A percentile compares a stretch with the other conserved stretches of the same genome.
Conservation (phyloP, 35 echinoderm and acorn worm species). For the Holothuria glaberrima region DNA sequence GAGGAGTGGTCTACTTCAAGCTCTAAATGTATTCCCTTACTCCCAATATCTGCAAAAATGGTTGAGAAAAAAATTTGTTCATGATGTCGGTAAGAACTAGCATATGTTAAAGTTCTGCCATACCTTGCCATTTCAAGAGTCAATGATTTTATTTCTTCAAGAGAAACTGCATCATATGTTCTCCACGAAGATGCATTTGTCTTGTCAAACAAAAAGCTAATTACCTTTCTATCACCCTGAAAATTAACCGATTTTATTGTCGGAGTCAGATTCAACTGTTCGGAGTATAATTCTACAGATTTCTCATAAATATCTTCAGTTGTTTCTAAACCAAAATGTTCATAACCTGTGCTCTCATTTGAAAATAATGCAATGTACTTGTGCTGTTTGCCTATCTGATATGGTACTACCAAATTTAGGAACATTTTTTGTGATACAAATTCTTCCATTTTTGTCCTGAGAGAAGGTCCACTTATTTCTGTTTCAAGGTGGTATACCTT, state of each 20-base stretch:
- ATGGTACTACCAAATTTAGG: slow-evolving; percentile 69
- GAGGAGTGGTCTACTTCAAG: slow-evolving; percentile 5
- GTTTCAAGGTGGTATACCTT: slow-evolving; percentile 5
- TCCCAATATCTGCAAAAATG: slow-evolving; percentile 64
- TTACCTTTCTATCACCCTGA: slow-evolving; percentile 46
- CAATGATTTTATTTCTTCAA: slow-evolving; percentile 61
- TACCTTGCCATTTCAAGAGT: slow-evolving; percentile 65
- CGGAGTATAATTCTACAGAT: slow-evolving; percentile 24
- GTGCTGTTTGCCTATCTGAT: neutral
- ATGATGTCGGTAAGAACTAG: slow-evolving; percentile 65
- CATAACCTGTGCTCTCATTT: slow-evolving; percentile 29
- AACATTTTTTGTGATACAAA: slow-evolving; percentile 19
- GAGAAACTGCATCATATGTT: slow-evolving; percentile 62
- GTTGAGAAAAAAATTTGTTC: slow-evolving; percentile 79
- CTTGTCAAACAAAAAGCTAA: slow-evolving; percentile 76
- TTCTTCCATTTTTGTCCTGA: slow-evolving; percentile 51
- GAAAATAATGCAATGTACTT: slow-evolving; percentile 47
- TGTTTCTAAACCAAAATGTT: slow-evolving; percentile 57
- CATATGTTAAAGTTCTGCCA: slow-evolving; percentile 69
- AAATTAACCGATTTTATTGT: slow-evolving; percentile 64
- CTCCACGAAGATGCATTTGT: slow-evolving; percentile 73
- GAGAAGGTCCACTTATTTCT: slow-evolving; percentile 35
- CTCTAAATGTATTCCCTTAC: slow-evolving; percentile 70
- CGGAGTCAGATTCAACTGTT: slow-evolving; percentile 51
- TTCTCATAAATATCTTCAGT: slow-evolving; percentile 60